Evolutionary conservation across 2,113 vertebrate species (phyloP).

Genomic region (Gulo gulo): DNA sequence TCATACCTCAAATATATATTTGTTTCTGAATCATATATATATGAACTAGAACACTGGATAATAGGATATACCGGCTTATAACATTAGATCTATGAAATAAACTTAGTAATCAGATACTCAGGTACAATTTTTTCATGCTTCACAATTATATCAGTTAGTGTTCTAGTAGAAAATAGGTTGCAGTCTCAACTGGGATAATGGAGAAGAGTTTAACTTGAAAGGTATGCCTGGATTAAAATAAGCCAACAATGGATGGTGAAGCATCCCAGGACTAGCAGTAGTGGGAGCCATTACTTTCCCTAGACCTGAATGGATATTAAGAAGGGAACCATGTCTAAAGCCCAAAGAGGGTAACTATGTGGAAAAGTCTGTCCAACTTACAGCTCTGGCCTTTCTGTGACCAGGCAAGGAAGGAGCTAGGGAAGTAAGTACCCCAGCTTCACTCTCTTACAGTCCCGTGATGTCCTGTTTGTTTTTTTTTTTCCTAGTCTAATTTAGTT

Average conservation of each 20-base stretch:
- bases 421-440: neutral
- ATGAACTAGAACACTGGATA: neutral
- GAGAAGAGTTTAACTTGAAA: neutral
- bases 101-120: neutral
- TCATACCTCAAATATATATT: neutral
- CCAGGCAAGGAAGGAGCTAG: no score
- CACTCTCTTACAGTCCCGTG: neutral
- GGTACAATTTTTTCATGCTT: neutral
- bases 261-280: neutral
- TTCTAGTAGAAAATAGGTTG: neutral
- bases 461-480: neutral
- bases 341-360: neutral
- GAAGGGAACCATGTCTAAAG: neutral
- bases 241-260: neutral
- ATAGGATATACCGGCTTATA: neutral
- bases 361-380: neutral
- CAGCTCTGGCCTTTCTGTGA: neutral
- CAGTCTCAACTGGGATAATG: neutral
- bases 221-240: neutral
- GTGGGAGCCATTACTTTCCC: neutral
- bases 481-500: neutral
- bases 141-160: neutral
- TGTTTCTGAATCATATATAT: neutral
- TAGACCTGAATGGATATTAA: neutral
- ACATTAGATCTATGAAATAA: neutral